phyloP scores from a whole-genome alignment of 1,140 invertebrate species.

The Drosophila equinoxialis region DNA sequence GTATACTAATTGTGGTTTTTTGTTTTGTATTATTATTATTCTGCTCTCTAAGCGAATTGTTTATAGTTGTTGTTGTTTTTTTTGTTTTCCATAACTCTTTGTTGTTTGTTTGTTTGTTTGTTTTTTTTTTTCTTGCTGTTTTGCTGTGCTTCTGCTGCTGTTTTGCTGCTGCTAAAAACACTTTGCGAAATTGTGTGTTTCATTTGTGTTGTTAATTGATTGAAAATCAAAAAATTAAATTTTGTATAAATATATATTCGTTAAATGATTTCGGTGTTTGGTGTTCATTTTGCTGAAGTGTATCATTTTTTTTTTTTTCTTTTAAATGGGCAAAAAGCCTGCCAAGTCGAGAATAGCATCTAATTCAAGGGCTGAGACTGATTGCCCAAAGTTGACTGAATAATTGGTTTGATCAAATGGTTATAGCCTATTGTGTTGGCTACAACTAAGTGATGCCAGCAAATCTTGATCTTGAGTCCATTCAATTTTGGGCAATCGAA shows the following conservation, averaged over 20 bases:
- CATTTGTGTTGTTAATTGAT: constrained; percentile 53
- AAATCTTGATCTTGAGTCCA: neutral
- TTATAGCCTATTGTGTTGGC: neutral
- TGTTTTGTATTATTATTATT: constrained; percentile 30
- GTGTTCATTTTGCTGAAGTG: constrained; percentile 33
- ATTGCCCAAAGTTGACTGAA: constrained; percentile 65
- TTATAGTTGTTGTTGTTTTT: constrained; percentile 24
- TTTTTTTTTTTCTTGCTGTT: neutral
- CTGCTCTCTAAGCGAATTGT: constrained; percentile 38
- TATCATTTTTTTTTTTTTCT: neutral
- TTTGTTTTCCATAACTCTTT: constrained; percentile 39
- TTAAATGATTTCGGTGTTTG: constrained; percentile 58
- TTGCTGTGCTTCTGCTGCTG: constrained; percentile 45
- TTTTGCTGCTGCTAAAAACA: constrained; percentile 60
- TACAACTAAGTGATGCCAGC: constrained; percentile 6
- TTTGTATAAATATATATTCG: constrained; percentile 51
- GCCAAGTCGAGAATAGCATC: constrained; percentile 83
- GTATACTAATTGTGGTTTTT: neutral
- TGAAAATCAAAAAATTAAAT: constrained; percentile 55
- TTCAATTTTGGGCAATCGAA: constrained; percentile 41
- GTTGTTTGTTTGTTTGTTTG: constrained; percentile 50
- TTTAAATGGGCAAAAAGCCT: constrained; percentile 76
- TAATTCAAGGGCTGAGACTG: constrained; percentile 62
- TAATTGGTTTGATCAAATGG: neutral
- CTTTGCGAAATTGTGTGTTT: constrained; percentile 33